These are phyloP conservation scores for Oligia fasciuncula DNA, from an alignment of 2,888 invertebrate species.

Conservation along the genomic window DNA sequence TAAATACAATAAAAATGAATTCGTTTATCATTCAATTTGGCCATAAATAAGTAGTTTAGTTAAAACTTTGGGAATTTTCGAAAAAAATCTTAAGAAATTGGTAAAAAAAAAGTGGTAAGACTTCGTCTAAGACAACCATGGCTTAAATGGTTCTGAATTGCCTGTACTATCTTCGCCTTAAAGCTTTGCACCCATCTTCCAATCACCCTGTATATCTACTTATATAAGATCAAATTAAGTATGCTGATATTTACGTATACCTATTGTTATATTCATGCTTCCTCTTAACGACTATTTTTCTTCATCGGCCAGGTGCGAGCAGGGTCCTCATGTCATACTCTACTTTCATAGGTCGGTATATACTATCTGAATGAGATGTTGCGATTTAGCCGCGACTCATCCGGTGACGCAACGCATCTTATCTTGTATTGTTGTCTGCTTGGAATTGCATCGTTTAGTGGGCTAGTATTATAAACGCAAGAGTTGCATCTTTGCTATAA, in stretches of 20 bases:
- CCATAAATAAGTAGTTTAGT: no score
- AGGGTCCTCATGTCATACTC: conserved; percentile 7
- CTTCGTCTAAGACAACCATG: no score
- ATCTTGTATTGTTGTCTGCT: conserved; percentile 59
- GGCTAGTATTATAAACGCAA: conserved; percentile 36
- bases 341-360: not conserved
- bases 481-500: conserved; percentile 38
- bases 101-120: no score
- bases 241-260: not conserved
- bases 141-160: no score
- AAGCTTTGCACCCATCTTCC: no score
- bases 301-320: conserved; percentile 23
- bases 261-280: conserved; percentile 9
- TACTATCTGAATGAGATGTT: conserved; percentile 33
- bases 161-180: no score
- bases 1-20: no score
- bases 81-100: no score
- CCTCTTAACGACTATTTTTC: conserved; percentile 10
- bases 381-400: conserved; percentile 65
- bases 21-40: no score
- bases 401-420: conserved; percentile 71
- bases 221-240: not conserved
- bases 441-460: conserved; percentile 38
- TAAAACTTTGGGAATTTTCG: no score
- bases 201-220: no score